Base-by-base conservation (phyloP, 2,797 vertebrate species). In the Dipus sagitta region DNA sequence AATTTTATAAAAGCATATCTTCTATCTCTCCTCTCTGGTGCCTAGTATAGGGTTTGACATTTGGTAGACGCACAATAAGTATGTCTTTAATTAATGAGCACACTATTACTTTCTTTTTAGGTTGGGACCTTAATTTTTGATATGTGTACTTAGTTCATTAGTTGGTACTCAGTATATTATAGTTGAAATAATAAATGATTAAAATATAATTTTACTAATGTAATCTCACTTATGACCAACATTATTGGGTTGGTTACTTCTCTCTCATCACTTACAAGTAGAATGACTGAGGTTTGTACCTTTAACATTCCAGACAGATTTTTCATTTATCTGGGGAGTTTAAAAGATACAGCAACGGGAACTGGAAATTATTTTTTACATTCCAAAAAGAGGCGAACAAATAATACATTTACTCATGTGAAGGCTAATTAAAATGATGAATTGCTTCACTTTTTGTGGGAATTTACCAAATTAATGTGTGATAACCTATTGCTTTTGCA, bases 351-450 rank as follows among this genome's bases (percentile, higher is more conserved):
- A 58, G 20, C 84, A 86, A 78, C 70, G 21, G 32, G 24, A 91
- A 74, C 3, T n/a, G 24, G 62, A 84, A 68, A n/a, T 77, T 86
- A 92, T 86, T 94, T 92, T 91, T 38, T 84, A 85, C 6, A 15
- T 89, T 85, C 21, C 38, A 58, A 71, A 92, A 95, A 93, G 3
- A 47, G 32, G 10, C 42, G 90, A 94, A 82, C 52, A 90, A 87
- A 84, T 42, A 82, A 90, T 32, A 54, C 10, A 78, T 91, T 92
- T 89, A 89, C 11, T 91, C 58, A 84, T 20, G 71, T 74, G 52
- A 88, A 96, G 74, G 76, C 86, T 96, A 96, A 96, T 94, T 96
- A 93, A 95, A 87, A 90, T 88, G 86, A 92, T 32, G 86, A 87
- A 94, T 96, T 91, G 21, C 84, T 87, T 94, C 94, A 72, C 68